Conservation (phyloP, 2,113 vertebrate genomes). For the Pitta sordida region DNA sequence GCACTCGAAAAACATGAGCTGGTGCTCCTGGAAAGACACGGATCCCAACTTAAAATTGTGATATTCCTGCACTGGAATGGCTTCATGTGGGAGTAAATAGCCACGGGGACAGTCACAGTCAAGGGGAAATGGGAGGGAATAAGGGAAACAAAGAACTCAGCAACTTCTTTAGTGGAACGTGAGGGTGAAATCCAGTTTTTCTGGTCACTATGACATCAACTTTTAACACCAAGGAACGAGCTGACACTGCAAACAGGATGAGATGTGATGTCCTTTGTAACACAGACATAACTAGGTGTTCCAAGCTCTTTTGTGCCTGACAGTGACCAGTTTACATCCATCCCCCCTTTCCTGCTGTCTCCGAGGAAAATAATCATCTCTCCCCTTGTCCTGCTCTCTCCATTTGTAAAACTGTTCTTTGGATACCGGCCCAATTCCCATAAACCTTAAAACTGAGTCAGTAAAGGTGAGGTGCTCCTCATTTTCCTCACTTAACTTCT, state of each 20-base stretch:
- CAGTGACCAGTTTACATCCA: neutral
- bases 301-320: neutral
- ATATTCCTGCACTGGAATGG: neutral
- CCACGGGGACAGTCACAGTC: neutral
- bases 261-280: neutral
- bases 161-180: neutral
- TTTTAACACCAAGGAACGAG: neutral
- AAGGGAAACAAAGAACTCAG: neutral
- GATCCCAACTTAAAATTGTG: neutral
- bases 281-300: neutral
- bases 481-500: neutral
- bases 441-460: neutral
- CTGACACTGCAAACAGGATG: neutral
- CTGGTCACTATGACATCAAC: neutral
- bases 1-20: conserved; percentile 85
- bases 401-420: neutral
- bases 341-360: neutral
- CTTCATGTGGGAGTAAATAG: neutral
- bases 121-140: neutral
- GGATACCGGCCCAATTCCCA: neutral
- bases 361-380: neutral
- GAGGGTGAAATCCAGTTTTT: neutral
- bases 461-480: neutral
- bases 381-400: neutral
- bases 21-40: conserved; percentile 77